Evolutionary conservation across 2,888 invertebrate genomes (phyloP), one percentile per base, ranked within the genome.

Genomic region (Cheilosia variabilis): DNA sequence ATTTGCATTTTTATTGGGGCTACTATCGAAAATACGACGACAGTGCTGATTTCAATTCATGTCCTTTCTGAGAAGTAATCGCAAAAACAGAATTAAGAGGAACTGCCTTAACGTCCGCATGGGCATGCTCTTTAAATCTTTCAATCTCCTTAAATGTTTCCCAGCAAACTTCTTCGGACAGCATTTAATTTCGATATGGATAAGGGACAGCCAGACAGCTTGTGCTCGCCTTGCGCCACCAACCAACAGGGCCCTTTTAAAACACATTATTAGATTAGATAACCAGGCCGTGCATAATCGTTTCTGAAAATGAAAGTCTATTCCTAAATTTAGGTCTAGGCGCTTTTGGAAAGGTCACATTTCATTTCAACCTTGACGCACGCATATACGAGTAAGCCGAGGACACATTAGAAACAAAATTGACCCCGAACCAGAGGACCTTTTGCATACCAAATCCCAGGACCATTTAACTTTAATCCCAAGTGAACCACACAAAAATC

Each of bases 291-390:
- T 37, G 13, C 13, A 37, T 37, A 37, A 37, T 37, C 37, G 37
- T 13, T 37, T 37, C 13, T 17, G 27, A 62, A 53, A 72, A 68
- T 24, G 13, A 73, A 43, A 72, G 62, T 69, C 60, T 62, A 77
- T 69, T 77, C 63, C 69, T 52, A 71, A 63, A 78, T 71, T 55
- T 71, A 78, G 47, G 5, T 47, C 52, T 37, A 13, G 10, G 15
- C 17, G 9, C 13, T 53, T 37, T 15, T 41, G 58, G 79, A 84
- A 84, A 80, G 80, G 84, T 84, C 80, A 84, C 75, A 43, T 78
- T 73, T 83, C 65, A 73, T 43, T 66, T 79, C 58, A 58, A 31
- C 57, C 55, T 47, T 22, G 52, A 73, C n/a, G 22, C 15, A 22
- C 52, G 31, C 37, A 47, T 17, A 45, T 6, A n/a, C 5, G n/a